phyloP scores from a whole-genome alignment of 2,113 vertebrate species.

The Amblyornis subalaris region DNA sequence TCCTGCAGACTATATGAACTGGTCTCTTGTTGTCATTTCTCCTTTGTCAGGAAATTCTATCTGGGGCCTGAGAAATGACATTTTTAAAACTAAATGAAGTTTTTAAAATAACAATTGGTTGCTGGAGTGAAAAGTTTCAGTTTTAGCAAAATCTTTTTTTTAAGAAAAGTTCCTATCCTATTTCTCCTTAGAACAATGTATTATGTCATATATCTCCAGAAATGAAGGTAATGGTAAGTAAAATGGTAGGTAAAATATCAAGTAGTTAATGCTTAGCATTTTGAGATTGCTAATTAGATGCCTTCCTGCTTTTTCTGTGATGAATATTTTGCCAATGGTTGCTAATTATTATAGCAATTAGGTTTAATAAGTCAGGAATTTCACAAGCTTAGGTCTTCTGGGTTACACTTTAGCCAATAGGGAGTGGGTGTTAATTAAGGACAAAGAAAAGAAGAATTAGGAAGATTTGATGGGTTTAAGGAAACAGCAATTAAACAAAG shows the following conservation, averaged over 20 bases:
- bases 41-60: neutral
- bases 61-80: neutral
- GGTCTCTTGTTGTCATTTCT: neutral
- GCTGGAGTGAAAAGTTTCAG: neutral
- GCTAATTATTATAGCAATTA: constrained; percentile 60
- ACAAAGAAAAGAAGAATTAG: constrained; percentile 50
- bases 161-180: neutral
- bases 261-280: neutral
- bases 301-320: neutral
- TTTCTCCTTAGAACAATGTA: neutral
- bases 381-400: constrained; percentile 33
- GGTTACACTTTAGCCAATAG: constrained; percentile 15
- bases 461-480: constrained; percentile 59
- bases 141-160: neutral
- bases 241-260: constrained; percentile 3
- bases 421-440: constrained; percentile 59
- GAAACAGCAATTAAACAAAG: constrained; percentile 59
- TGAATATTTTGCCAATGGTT: constrained; percentile 36
- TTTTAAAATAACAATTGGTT: neutral
- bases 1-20: neutral
- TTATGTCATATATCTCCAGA: neutral
- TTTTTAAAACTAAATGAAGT: neutral
- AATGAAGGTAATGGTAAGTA: neutral
- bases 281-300: constrained; percentile 40
- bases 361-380: constrained; percentile 44